Conservation (phyloP, 1,140 invertebrate genomes). For the Philopotamus ludificatus region DNA sequence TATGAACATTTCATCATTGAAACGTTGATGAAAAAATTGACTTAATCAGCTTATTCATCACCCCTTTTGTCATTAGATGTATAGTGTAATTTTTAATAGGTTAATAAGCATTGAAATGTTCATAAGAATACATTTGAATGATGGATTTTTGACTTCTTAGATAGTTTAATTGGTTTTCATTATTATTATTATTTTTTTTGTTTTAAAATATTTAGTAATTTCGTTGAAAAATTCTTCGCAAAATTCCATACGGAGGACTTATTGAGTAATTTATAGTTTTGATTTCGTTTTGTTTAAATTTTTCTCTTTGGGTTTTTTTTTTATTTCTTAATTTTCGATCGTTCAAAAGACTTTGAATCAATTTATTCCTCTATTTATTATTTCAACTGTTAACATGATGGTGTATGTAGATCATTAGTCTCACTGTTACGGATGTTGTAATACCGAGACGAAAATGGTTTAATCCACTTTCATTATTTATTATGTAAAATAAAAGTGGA, state of each 20-base stretch:
- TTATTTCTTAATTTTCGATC: background rate
- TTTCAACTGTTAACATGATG: no score
- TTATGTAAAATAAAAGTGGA: no score
- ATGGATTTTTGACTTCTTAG: slow-evolving; percentile 25
- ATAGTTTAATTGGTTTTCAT: slow-evolving; percentile 19
- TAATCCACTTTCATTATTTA: no score
- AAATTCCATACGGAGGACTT: no score
- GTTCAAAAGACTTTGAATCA: no score
- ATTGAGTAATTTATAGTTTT: no score
- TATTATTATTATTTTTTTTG: slow-evolving; percentile 17
- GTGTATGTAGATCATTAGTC: no score
- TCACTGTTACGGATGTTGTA: no score
- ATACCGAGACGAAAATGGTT: no score
- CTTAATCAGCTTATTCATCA: background rate
- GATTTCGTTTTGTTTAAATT: background rate
- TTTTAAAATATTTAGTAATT: no score
- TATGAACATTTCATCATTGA: slow-evolving; percentile 24
- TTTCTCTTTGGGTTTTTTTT: background rate
- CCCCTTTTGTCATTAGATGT: background rate
- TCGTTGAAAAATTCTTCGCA: no score
- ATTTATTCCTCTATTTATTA: no score
- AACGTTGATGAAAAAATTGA: slow-evolving; percentile 1
- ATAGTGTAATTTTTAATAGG: slow-evolving; percentile 17
- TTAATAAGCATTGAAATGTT: slow-evolving; percentile 18
- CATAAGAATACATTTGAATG: slow-evolving; percentile 16